phyloP scores from a whole-genome alignment of 1,140 invertebrate genomes.

The Coenobita brevimanus region DNA sequence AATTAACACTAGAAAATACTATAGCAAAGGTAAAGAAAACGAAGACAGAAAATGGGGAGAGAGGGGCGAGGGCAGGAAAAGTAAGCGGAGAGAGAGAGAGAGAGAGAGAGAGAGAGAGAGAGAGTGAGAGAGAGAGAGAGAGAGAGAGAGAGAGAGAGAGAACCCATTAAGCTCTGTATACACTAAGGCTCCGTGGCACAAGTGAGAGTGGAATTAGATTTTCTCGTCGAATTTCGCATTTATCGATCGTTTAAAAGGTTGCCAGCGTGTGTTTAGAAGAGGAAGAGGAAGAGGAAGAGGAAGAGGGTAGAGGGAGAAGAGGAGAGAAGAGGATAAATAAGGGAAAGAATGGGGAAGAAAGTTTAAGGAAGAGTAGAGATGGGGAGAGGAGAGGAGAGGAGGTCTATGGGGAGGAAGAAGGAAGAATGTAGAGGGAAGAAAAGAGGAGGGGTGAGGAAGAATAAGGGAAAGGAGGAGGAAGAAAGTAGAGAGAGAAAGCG shows the following conservation, averaged over 20 bases:
- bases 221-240: constrained; percentile 62
- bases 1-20: too few species aligned
- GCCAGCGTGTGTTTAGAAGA: constrained; percentile 49
- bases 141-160: constrained; percentile 3
- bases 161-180: constrained; percentile 57
- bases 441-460: neutral
- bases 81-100: neutral
- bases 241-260: constrained; percentile 65
- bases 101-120: constrained; percentile 7
- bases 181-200: constrained; percentile 48
- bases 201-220: constrained; percentile 60
- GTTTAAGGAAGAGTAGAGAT: neutral
- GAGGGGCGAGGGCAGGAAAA: too few species aligned
- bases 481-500: neutral
- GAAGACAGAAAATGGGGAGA: too few species aligned
- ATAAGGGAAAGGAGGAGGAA: neutral
- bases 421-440: neutral
- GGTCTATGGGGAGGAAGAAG: neutral
- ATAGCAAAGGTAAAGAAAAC: too few species aligned
- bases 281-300: neutral
- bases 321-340: neutral
- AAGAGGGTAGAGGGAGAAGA: neutral
- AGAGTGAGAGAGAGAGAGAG: neutral
- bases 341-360: neutral
- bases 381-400: neutral